These are phyloP conservation scores for Leptonema lineaticorne DNA, from an alignment of 1,140 invertebrate species.

Conservation along the genomic window DNA sequence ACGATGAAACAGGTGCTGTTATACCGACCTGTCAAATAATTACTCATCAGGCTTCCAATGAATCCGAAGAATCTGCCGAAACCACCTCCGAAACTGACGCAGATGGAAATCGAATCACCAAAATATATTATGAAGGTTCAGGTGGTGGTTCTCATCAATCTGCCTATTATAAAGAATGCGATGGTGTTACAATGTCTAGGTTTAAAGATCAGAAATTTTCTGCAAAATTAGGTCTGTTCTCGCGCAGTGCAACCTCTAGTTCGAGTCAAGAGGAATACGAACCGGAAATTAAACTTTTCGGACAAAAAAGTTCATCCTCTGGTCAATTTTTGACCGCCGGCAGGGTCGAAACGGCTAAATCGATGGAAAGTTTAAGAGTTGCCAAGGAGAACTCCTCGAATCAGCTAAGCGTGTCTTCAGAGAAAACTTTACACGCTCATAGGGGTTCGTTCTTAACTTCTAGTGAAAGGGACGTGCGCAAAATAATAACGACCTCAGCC, in stretches of 20 bases:
- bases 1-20: slow-evolving; percentile 26
- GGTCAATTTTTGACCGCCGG: slow-evolving; percentile 62
- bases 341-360: slow-evolving; percentile 63
- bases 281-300: slow-evolving; percentile 53
- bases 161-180: slow-evolving; percentile 47
- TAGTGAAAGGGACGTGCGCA: slow-evolving; percentile 64
- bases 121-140: slow-evolving; percentile 35
- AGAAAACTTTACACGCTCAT: slow-evolving; percentile 50
- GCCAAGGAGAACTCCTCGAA: slow-evolving; percentile 55
- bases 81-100: slow-evolving; percentile 41
- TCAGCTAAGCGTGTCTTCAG: slow-evolving; percentile 52
- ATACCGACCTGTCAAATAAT: slow-evolving; percentile 49
- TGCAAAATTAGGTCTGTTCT: slow-evolving; percentile 60
- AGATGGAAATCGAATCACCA: slow-evolving; percentile 33
- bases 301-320: slow-evolving; percentile 51
- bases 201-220: slow-evolving; percentile 57
- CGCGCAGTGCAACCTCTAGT: slow-evolving; percentile 63
- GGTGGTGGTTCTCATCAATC: slow-evolving; percentile 45
- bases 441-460: slow-evolving; percentile 61
- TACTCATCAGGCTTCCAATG: slow-evolving; percentile 52
- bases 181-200: slow-evolving; percentile 50
- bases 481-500: slow-evolving; percentile 51
- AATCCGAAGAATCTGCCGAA: slow-evolving; percentile 49
- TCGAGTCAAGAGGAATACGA: slow-evolving; percentile 72
- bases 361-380: slow-evolving; percentile 68